Conservation (phyloP, 2,113 vertebrate genomes). For the Pelobates fuscus region DNA sequence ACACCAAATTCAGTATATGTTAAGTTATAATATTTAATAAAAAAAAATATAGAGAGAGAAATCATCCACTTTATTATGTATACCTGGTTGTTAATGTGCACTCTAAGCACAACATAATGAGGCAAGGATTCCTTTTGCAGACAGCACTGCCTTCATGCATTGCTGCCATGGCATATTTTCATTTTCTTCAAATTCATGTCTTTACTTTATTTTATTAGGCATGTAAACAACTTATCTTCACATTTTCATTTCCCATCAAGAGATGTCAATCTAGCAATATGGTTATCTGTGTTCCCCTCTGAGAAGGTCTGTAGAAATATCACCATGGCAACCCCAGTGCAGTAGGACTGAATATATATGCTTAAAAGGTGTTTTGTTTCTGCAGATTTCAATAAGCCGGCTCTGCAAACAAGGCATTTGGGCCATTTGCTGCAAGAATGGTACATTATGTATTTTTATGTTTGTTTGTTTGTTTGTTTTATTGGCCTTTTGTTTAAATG, state of each 20-base stretch:
- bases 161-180: background rate
- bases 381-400: slow-evolving; percentile 30
- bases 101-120: no score
- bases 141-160: background rate
- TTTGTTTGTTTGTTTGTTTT: no score
- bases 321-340: slow-evolving; percentile 47
- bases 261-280: slow-evolving; percentile 33
- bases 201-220: slow-evolving; percentile 48
- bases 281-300: slow-evolving; percentile 39
- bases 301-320: slow-evolving; percentile 45
- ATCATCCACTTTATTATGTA: no score
- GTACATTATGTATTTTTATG: no score
- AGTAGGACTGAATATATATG: background rate
- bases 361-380: slow-evolving; percentile 25
- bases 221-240: slow-evolving; percentile 47
- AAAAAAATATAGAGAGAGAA: no score
- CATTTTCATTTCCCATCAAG: slow-evolving; percentile 40
- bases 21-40: no score
- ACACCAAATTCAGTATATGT: no score
- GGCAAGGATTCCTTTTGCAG: no score
- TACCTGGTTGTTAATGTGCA: no score
- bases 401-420: background rate
- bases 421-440: no score
- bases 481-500: no score
- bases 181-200: slow-evolving; percentile 19